Percentiles rank a stretch among this genome's conserved stretches.
phyloP scores from a whole-genome alignment of 2,797 vertebrate species.

The Falco berigora region DNA sequence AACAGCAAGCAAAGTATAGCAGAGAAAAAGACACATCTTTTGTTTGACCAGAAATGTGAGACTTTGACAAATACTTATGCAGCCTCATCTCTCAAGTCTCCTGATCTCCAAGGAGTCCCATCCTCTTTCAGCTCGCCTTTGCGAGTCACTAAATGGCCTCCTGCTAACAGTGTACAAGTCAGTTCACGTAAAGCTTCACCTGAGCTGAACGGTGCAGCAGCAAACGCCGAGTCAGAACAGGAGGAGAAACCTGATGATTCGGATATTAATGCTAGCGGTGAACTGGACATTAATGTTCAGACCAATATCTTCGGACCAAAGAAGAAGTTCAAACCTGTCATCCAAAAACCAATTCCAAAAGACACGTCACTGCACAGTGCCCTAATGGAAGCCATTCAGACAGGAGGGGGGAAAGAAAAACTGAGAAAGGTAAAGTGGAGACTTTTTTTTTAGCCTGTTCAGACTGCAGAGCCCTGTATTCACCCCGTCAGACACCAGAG shows the following conservation, averaged over 20 bases:
- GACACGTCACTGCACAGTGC: slow-evolving; percentile 85
- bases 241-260: slow-evolving; percentile 53
- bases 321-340: slow-evolving; percentile 86
- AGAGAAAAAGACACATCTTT: background rate
- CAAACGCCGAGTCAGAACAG: background rate
- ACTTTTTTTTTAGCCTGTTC: background rate
- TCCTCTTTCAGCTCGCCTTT: background rate
- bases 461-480: background rate
- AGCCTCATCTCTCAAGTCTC: background rate
- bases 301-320: slow-evolving; percentile 86
- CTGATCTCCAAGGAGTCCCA: background rate
- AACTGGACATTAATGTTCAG: slow-evolving; percentile 44
- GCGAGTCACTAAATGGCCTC: slow-evolving; percentile 12
- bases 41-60: background rate
- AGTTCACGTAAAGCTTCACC: background rate
- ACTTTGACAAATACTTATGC: background rate
- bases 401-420: slow-evolving; percentile 78
- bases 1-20: background rate
- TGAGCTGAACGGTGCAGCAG: background rate
- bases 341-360: slow-evolving; percentile 80
- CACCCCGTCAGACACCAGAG: background rate
- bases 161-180: background rate
- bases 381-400: slow-evolving; percentile 94
- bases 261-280: background rate
- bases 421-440: slow-evolving; percentile 85